Evolutionary conservation across 2,113 vertebrate species (phyloP), one percentile per base, ranked within the genome.

Genomic region (Chaetorhynchus papuensis): DNA sequence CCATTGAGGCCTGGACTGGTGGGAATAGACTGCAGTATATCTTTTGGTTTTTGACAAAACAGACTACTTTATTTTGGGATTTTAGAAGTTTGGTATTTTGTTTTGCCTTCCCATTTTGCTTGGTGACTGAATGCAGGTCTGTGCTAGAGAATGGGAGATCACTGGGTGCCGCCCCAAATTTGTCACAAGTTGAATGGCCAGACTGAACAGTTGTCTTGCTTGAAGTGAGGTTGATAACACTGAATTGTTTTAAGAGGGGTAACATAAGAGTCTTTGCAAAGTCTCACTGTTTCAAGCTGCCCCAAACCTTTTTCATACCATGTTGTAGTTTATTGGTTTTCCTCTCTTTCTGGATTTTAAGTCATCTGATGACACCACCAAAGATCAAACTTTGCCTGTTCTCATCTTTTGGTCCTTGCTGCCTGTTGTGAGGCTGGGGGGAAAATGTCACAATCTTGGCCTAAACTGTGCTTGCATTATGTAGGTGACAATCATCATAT

Each of bases 401-500:
- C 15, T 89, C 9, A 33, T 75, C 19, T 77, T 86, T 50, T 57
- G 20, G 14, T 87, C 45, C 16, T 76, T 78, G 31, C 41, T 82
- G 41, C 52, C 16, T 63, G 27, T 37, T 88, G 71, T 63, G 65
- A 57, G 47, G 19, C 10, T 28, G 6, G 30, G 17, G 15, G 21
- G 13, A 1, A 5, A 41, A 44, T 41, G 21, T 63, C 47, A 65
- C 19, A 89, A 8, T 82, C 76, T 69, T 86, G 56, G 21, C 54
- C 30, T 92, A 69, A 97, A 68, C 64, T 93, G 45, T 91, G 75
- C 80, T 84, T 96, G 37, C 18, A 4, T 94, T 72, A 42, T 97
- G 26, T 85, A 99, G 99, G 98, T 98, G 87, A 99, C 99, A 80
- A 99, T 99, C 96, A 99, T 99, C 89, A 98, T 99, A 89, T 99